Percentiles rank a stretch among this genome's conserved stretches.
Conservation (phyloP, 1,140 invertebrate species). For the Drosophila willistoni region DNA sequence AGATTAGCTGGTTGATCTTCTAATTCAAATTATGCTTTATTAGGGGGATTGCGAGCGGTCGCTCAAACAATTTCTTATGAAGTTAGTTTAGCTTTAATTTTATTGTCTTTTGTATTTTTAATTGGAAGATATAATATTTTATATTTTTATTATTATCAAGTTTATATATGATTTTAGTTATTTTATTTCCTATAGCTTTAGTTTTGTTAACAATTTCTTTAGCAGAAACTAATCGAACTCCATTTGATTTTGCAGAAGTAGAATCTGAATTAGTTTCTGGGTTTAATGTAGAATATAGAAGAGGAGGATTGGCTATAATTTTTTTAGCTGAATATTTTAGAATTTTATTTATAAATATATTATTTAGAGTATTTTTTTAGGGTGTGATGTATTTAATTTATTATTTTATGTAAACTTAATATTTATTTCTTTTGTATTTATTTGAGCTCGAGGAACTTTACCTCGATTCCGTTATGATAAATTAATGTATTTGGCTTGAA, state of each 20-base stretch:
- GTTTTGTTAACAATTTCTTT: slow-evolving; percentile 86
- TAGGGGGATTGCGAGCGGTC: slow-evolving; percentile 86
- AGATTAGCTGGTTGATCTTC: slow-evolving; percentile 86
- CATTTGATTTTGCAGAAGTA: slow-evolving; percentile 91
- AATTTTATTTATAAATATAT: too few relatives aligned
- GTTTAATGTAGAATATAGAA: slow-evolving; percentile 90
- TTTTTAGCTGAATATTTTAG: too few relatives aligned
- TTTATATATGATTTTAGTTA: slow-evolving; percentile 84
- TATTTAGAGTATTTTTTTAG: too few relatives aligned
- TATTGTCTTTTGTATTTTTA: slow-evolving; percentile 67
- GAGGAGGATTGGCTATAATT: slow-evolving; percentile 87
- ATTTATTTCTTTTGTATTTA: too few relatives aligned
- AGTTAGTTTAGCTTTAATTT: slow-evolving; percentile 79
- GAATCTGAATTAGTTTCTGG: slow-evolving; percentile 86
- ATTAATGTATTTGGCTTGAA: too few relatives aligned
- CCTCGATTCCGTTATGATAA: too few relatives aligned
- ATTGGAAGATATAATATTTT: slow-evolving; percentile 62
- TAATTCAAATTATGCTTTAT: slow-evolving; percentile 87
- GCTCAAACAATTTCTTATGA: slow-evolving; percentile 86
- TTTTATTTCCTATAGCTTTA: slow-evolving; percentile 84
- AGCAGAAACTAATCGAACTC: slow-evolving; percentile 89
- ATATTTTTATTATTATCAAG: slow-evolving; percentile 77
- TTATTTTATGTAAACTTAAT: too few relatives aligned
- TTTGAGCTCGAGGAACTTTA: too few relatives aligned
- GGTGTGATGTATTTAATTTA: too few relatives aligned